Evolutionary conservation across 2,797 vertebrate species (phyloP).

Genomic region (Manis crassicaudata): DNA sequence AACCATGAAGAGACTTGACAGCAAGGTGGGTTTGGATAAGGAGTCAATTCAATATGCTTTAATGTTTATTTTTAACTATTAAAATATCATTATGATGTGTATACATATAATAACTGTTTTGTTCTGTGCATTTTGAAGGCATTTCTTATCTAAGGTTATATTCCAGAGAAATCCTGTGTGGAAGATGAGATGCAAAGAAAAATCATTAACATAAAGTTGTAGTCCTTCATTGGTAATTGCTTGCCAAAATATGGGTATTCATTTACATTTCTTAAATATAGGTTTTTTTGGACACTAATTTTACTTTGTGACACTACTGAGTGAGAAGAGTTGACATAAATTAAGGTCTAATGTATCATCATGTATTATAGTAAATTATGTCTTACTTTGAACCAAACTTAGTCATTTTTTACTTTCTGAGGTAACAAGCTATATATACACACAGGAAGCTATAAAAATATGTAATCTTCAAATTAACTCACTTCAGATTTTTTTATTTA

Average conservation of each 20-base stretch:
- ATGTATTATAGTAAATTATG: not conserved
- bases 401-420: conserved; percentile 48
- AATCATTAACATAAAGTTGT: conserved; percentile 16
- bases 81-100: not conserved
- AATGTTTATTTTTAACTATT: conserved; percentile 3
- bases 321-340: not conserved
- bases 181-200: conserved; percentile 51
- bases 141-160: not conserved
- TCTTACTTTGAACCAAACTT: conserved; percentile 36
- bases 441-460: conserved; percentile 26
- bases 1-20: conserved; percentile 97
- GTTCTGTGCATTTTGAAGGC: conserved; percentile 43
- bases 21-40: conserved; percentile 89
- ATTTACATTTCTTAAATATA: too few species aligned
- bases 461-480: not conserved
- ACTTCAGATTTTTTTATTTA: conserved; percentile 18
- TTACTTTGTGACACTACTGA: conserved; percentile 39
- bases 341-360: conserved; percentile 15
- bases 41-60: not conserved
- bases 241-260: not conserved
- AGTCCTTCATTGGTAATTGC: conserved; percentile 33
- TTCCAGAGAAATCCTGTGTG: conserved; percentile 42
- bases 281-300: conserved; percentile 1
- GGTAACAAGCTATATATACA: conserved; percentile 20
- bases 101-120: not conserved